A percentile compares a stretch with the other conserved stretches of the same genome.
Conservation (phyloP, 2,888 invertebrate species). For the Biston betularia region DNA sequence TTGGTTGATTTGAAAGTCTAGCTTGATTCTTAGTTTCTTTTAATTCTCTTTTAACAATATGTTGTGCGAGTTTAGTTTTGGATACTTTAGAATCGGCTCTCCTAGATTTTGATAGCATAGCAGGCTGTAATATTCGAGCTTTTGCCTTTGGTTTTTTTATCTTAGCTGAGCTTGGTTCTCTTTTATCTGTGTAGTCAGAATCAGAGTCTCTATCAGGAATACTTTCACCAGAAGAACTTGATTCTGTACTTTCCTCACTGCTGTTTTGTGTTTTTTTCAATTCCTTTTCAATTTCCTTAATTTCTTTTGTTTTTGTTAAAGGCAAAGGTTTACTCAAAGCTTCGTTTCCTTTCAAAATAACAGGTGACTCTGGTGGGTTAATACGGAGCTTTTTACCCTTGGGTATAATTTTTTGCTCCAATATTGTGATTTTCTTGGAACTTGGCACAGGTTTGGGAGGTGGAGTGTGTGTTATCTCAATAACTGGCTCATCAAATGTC, state of each 20-base stretch:
- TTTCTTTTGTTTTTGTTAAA: slow-evolving; percentile 65
- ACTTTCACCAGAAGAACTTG: slow-evolving; percentile 85
- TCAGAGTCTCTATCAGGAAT: slow-evolving; percentile 87
- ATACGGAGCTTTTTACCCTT: slow-evolving; percentile 80
- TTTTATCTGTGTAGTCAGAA: slow-evolving; percentile 86
- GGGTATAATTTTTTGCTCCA: slow-evolving; percentile 81
- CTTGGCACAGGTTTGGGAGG: slow-evolving; percentile 76
- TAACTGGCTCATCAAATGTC: slow-evolving; percentile 75
- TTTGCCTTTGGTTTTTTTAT: slow-evolving; percentile 70
- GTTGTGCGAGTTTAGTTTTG: slow-evolving; percentile 65
- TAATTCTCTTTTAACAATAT: slow-evolving; percentile 68
- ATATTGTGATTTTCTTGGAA: slow-evolving; percentile 80
- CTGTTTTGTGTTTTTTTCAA: slow-evolving; percentile 62
- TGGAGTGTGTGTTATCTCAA: slow-evolving; percentile 77
- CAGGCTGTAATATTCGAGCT: slow-evolving; percentile 68
- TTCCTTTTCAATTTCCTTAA: slow-evolving; percentile 57
- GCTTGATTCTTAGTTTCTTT: slow-evolving; percentile 67
- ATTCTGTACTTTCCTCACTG: slow-evolving; percentile 82
- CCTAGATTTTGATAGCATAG: slow-evolving; percentile 55
- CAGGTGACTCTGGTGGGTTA: slow-evolving; percentile 67
- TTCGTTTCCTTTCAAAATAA: slow-evolving; percentile 76
- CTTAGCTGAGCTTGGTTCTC: slow-evolving; percentile 65
- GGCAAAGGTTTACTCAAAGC: slow-evolving; percentile 71
- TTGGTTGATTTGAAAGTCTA: slow-evolving; percentile 51
- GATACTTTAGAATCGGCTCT: slow-evolving; percentile 66